A percentile compares a stretch with the other conserved stretches of the same genome.
Evolutionary conservation across 2,797 vertebrate species (phyloP).

Genomic region (Rhynchotus rufescens): DNA sequence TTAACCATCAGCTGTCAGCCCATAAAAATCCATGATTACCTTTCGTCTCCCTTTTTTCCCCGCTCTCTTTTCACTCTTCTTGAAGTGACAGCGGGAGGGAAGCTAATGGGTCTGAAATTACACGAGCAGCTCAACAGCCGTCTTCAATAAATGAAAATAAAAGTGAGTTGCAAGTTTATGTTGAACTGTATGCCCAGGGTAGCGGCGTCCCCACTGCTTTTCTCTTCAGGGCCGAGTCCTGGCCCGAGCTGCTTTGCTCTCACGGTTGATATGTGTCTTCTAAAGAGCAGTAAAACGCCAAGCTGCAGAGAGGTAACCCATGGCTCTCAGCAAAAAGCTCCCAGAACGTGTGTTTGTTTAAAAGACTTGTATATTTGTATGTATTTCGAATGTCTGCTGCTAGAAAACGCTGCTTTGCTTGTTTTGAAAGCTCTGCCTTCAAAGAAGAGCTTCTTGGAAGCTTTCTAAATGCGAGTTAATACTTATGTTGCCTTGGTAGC

Average conservation of each 20-base stretch:
- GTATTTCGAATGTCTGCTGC: slow-evolving; percentile 59
- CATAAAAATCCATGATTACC: slow-evolving; percentile 79
- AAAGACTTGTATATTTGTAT: slow-evolving; percentile 71
- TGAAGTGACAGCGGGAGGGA: slow-evolving; percentile 39
- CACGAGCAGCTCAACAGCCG: slow-evolving; percentile 62
- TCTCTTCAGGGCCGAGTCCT: slow-evolving; percentile 50
- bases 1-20: slow-evolving; percentile 77
- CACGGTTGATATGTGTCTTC: slow-evolving; percentile 61
- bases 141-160: slow-evolving; percentile 71
- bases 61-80: not conserved
- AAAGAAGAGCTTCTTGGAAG: slow-evolving; percentile 74
- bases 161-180: slow-evolving; percentile 44
- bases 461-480: slow-evolving; percentile 53
- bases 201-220: slow-evolving; percentile 1
- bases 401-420: slow-evolving; percentile 60
- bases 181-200: slow-evolving; percentile 44
- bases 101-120: slow-evolving; percentile 70
- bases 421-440: slow-evolving; percentile 59
- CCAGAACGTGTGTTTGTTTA: slow-evolving; percentile 66
- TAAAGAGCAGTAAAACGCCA: slow-evolving; percentile 64
- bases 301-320: slow-evolving; percentile 59
- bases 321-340: slow-evolving; percentile 62
- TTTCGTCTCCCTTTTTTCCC: not conserved
- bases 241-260: slow-evolving; percentile 54
- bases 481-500: slow-evolving; percentile 68